A percentile compares a stretch with the other conserved stretches of the same genome.
Evolutionary conservation across 37 sponge, comb jelly and placozoan species (phyloP).

Genomic region (Dysidea cf. avara): DNA sequence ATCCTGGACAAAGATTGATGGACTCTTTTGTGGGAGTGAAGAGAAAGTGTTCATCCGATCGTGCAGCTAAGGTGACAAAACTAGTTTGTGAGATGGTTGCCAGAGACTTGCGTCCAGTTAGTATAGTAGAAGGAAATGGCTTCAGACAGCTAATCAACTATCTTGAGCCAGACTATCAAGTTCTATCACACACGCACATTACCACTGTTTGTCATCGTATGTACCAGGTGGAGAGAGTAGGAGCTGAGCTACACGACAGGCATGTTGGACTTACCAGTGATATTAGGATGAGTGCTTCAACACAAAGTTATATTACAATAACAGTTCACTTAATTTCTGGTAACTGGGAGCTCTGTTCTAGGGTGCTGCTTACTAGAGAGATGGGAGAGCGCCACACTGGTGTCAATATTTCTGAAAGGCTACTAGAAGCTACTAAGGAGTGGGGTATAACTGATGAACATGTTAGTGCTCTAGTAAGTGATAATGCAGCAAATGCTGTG

Average conservation of each 20-base stretch:
- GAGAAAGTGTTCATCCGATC: slow-evolving; percentile 18
- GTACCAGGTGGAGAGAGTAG: slow-evolving; percentile 1
- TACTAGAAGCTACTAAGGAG: slow-evolving; percentile 6
- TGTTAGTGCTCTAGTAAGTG: slow-evolving; percentile 15
- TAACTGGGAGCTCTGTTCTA: slow-evolving; percentile 11
- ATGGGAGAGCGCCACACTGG: slow-evolving; percentile 42
- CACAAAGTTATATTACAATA: slow-evolving; percentile 21
- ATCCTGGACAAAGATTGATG: background rate
- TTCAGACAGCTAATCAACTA: slow-evolving; percentile 12
- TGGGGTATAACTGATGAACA: slow-evolving; percentile 1
- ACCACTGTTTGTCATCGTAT: slow-evolving; percentile 13
- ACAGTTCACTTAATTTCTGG: slow-evolving; percentile 27
- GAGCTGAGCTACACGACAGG: background rate
- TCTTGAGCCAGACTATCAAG: slow-evolving; percentile 14
- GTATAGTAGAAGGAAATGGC: background rate
- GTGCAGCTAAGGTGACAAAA: slow-evolving; percentile 11
- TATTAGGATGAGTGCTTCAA: slow-evolving; percentile 23
- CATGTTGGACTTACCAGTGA: slow-evolving; percentile 20
- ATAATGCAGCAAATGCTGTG: slow-evolving; percentile 24
- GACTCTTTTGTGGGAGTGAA: slow-evolving; percentile 4
- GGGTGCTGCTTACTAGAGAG: slow-evolving; percentile 19
- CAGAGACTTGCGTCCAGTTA: background rate
- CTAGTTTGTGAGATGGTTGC: slow-evolving; percentile 19
- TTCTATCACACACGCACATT: slow-evolving; percentile 25
- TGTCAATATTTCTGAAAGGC: slow-evolving; percentile 25